Conservation (phyloP, 1,140 invertebrate genomes). For the Phocides pigmalion region DNA sequence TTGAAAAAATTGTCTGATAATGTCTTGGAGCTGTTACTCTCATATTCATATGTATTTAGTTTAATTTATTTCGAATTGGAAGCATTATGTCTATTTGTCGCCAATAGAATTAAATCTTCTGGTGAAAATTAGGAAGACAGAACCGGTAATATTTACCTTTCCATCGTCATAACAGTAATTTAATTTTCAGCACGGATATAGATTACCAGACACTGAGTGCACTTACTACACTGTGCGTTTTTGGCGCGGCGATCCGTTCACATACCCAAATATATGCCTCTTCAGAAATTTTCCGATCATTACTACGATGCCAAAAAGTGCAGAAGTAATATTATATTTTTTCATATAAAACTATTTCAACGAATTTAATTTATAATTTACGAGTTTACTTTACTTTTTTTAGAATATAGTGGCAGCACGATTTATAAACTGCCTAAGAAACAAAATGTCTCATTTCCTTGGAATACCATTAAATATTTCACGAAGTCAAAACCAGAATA, state of each 20-base stretch:
- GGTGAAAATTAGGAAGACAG: too few relatives aligned
- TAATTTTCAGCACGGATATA: constrained; percentile 77
- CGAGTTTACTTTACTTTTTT: constrained; percentile 26
- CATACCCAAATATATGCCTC: constrained; percentile 77
- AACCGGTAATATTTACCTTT: too few relatives aligned
- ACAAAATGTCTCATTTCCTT: constrained; percentile 55
- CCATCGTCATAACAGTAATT: neutral
- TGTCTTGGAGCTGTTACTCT: too few relatives aligned
- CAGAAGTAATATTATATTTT: constrained; percentile 47
- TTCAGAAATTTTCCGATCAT: constrained; percentile 65
- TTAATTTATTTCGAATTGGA: too few relatives aligned
- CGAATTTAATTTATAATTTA: too few relatives aligned
- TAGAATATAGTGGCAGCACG: constrained; percentile 46
- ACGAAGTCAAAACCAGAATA: constrained; percentile 17
- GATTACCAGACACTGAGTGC: constrained; percentile 71
- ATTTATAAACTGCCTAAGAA: constrained; percentile 62
- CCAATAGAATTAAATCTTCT: too few relatives aligned
- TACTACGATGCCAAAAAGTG: constrained; percentile 55
- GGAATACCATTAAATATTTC: constrained; percentile 43
- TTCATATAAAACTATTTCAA: too few relatives aligned
- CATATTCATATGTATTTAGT: too few relatives aligned
- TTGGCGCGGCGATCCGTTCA: constrained; percentile 71
- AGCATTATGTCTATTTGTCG: too few relatives aligned
- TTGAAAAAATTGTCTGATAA: too few relatives aligned
- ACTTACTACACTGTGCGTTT: constrained; percentile 72